phyloP scores from a whole-genome alignment of 1,140 invertebrate species.

The Phenacoccus solenopsis region DNA sequence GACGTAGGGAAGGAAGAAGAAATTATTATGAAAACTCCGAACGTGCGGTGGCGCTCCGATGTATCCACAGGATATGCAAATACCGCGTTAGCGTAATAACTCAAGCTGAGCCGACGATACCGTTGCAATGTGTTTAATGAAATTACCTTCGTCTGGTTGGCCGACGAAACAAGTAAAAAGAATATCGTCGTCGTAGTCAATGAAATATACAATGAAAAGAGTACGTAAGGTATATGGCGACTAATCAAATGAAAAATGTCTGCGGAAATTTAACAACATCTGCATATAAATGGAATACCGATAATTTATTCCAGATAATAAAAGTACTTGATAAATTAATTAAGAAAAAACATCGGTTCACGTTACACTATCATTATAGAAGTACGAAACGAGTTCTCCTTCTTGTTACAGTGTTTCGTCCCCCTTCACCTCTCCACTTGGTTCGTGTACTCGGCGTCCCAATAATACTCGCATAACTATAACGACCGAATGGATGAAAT shows the following conservation, averaged over 20 bases:
- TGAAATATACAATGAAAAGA: background rate
- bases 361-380: background rate
- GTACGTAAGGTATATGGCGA: background rate
- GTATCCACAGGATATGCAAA: background rate
- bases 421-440: background rate
- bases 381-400: background rate
- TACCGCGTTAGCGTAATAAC: background rate
- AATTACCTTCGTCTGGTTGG: too few relatives aligned
- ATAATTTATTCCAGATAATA: background rate
- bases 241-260: background rate
- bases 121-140: background rate
- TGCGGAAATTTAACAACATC: background rate
- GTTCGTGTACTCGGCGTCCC: too few relatives aligned
- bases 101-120: too few relatives aligned
- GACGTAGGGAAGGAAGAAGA: background rate
- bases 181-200: too few relatives aligned
- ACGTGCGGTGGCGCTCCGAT: background rate
- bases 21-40: background rate
- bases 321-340: constrained; percentile 3
- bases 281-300: background rate
- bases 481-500: background rate
- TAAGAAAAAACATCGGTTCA: background rate
- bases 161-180: too few relatives aligned
- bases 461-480: too few relatives aligned
- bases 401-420: background rate